A percentile compares a stretch with the other conserved stretches of the same genome.
Conservation (phyloP, 2,888 invertebrate genomes). For the Synergus gifuensis region DNA sequence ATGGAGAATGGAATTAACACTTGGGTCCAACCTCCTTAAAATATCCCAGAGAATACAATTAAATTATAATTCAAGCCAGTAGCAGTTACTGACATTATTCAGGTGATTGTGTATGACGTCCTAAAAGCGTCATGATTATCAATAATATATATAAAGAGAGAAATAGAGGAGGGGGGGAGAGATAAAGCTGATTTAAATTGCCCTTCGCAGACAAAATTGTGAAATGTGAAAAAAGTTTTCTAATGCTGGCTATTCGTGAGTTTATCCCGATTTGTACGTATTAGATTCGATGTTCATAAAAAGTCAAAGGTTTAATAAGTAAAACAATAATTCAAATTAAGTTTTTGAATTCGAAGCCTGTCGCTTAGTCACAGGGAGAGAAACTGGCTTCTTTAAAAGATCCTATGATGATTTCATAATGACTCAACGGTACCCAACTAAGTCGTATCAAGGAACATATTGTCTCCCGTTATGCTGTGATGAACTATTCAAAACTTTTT, state of each 20-base stretch:
- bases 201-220: not conserved
- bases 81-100: not conserved
- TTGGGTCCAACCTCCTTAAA: too few species aligned
- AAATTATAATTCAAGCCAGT: not conserved
- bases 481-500: not conserved
- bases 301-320: not conserved
- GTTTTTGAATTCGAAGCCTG: not conserved
- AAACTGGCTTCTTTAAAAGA: not conserved
- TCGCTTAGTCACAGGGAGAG: not conserved
- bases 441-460: slow-evolving; percentile 7
- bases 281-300: not conserved
- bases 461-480: slow-evolving; percentile 25
- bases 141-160: not conserved
- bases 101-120: not conserved
- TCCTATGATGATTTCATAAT: not conserved
- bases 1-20: not conserved
- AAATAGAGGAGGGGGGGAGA: too few species aligned
- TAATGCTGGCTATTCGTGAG: too few species aligned
- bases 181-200: not conserved
- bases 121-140: not conserved
- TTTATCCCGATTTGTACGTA: not conserved
- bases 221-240: not conserved
- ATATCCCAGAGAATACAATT: not conserved
- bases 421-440: slow-evolving; percentile 11
- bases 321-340: not conserved